phyloP scores from a whole-genome alignment of 2,888 invertebrate genomes.

The Yponomeuta plumbellus region DNA sequence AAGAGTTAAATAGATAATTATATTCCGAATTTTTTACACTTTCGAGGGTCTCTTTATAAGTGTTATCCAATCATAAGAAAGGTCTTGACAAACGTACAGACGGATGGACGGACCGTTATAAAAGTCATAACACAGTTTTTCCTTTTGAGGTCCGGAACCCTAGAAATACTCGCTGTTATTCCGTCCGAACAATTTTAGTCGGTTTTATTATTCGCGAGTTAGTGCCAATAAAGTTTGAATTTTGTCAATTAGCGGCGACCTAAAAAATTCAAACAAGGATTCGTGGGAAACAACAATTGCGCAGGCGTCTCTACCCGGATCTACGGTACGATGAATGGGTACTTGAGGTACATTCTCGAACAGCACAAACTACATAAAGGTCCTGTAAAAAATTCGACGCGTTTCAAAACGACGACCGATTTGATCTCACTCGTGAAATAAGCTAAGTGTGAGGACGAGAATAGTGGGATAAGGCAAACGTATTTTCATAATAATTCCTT shows the following conservation, averaged over 20 bases:
- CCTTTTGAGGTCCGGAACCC: background rate
- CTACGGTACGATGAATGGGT: background rate
- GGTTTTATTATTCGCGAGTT: background rate
- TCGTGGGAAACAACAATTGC: background rate
- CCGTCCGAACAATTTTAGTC: background rate
- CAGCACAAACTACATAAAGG: too few species aligned
- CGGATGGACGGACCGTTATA: background rate
- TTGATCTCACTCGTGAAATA: too few species aligned
- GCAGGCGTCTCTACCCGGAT: background rate
- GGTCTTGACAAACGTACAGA: background rate
- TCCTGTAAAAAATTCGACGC: too few species aligned
- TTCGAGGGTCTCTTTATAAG: too few species aligned
- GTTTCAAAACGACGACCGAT: too few species aligned
- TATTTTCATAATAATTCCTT: too few species aligned
- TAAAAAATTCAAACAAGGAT: background rate
- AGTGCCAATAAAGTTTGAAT: constrained; percentile 8
- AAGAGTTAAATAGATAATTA: too few species aligned
- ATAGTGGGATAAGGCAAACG: too few species aligned
- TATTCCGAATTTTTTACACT: too few species aligned
- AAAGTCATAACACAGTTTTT: too few species aligned
- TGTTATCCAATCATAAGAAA: too few species aligned
- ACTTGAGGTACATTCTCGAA: background rate
- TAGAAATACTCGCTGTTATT: background rate
- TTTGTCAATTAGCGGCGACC: background rate
- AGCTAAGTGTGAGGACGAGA: too few species aligned